Evolutionary conservation across 2,888 invertebrate genomes (phyloP).

Genomic region (Cataglyphis altisquamis): DNA sequence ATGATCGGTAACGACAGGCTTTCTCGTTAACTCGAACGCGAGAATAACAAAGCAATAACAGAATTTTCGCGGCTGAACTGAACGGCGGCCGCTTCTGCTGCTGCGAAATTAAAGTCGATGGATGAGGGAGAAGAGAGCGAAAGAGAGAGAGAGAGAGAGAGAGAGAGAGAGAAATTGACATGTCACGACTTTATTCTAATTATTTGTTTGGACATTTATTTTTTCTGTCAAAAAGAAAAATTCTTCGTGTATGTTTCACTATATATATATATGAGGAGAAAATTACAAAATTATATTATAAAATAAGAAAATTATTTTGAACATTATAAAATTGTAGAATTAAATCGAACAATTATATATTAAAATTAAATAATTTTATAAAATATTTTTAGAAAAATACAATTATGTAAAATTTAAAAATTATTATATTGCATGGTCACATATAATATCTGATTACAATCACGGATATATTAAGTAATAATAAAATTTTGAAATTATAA

Average conservation of each 20-base stretch:
- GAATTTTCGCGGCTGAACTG: constrained; percentile 30
- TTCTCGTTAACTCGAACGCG: not conserved
- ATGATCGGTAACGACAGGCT: not conserved
- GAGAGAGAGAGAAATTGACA: not conserved
- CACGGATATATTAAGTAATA: not conserved
- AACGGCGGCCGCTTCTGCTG: not conserved
- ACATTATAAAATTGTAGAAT: not conserved
- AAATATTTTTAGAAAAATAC: not conserved
- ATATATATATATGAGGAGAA: no score
- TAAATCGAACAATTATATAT: not conserved
- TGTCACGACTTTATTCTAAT: not conserved
- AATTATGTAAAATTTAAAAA: not conserved
- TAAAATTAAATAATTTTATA: constrained; percentile 8
- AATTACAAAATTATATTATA: constrained; percentile 2
- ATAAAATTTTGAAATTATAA: not conserved
- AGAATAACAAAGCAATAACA: not conserved
- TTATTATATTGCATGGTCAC: not conserved
- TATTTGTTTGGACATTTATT: not conserved
- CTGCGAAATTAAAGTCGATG: constrained; percentile 11
- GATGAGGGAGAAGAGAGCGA: not conserved
- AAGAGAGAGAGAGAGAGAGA: not conserved
- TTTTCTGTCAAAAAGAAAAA: not conserved
- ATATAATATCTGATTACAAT: not conserved
- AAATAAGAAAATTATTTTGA: not conserved
- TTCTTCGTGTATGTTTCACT: not conserved